These are phyloP conservation scores for Stigmatopora argus DNA, from an alignment of 2,113 vertebrate species.

Conservation along the genomic window DNA sequence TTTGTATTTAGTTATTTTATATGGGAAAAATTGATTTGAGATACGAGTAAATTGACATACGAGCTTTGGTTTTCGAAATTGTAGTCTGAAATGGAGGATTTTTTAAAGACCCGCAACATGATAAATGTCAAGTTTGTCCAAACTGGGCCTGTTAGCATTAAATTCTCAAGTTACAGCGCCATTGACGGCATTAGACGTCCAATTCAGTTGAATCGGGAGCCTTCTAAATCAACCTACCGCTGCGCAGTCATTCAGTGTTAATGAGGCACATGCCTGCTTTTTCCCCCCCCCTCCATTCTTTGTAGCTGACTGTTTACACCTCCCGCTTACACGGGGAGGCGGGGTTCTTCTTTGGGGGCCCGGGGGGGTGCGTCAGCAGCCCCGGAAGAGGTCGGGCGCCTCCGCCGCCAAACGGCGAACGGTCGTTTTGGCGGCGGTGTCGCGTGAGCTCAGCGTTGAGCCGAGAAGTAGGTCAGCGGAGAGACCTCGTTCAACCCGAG, in stretches of 20 bases:
- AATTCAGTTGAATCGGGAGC: no score
- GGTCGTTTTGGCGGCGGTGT: constrained; percentile 13
- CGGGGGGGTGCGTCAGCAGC: neutral
- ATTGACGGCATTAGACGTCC: no score
- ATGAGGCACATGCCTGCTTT: neutral
- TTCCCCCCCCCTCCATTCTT: neutral
- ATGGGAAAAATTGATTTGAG: no score
- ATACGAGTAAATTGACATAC: no score
- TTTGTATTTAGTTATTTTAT: no score
- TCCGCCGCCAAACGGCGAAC: constrained; percentile 1
- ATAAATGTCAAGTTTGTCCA: no score
- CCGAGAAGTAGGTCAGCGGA: constrained; percentile 66
- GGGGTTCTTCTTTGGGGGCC: constrained; percentile 33
- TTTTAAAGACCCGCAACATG: no score
- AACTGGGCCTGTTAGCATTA: no score
- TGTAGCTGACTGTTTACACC: constrained; percentile 49
- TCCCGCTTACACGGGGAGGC: constrained; percentile 42
- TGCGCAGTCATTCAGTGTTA: neutral
- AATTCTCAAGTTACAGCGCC: neutral
- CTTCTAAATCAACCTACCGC: no score
- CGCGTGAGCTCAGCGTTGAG: constrained; percentile 25
- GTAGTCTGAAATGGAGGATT: no score
- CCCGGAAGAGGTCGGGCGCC: constrained; percentile 15
- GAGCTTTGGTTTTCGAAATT: no score
- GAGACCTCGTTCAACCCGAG: constrained; percentile 49